Conservation (phyloP, 2,888 invertebrate genomes). For the Geophilus truncorum region DNA sequence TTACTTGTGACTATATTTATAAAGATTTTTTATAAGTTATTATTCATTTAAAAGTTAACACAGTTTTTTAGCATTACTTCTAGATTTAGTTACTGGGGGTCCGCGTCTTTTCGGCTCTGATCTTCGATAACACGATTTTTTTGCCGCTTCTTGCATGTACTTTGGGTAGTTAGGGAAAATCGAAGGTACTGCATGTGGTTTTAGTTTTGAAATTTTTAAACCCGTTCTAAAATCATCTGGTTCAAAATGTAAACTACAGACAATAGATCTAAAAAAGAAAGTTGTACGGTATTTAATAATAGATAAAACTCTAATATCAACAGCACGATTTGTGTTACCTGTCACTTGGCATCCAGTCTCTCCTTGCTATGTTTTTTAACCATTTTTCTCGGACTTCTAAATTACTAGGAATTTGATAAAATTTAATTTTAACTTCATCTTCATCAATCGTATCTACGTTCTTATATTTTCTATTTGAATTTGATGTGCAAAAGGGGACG, state of each 20-base stretch:
- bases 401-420: slow-evolving; percentile 8
- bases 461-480: background rate
- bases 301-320: too few relatives aligned
- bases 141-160: background rate
- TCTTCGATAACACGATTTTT: background rate
- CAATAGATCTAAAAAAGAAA: background rate
- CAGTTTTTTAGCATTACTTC: background rate
- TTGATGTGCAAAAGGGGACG: background rate
- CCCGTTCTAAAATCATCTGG: background rate
- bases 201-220: background rate
- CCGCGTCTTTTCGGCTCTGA: background rate
- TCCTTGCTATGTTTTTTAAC: background rate
- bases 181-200: background rate
- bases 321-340: background rate
- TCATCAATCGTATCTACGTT: background rate
- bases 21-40: too few relatives aligned
- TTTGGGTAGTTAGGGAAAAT: background rate
- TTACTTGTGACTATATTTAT: too few relatives aligned
- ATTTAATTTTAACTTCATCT: background rate
- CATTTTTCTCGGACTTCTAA: background rate
- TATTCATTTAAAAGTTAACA: too few relatives aligned
- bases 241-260: background rate
- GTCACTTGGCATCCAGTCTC: background rate
- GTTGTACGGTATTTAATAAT: too few relatives aligned
- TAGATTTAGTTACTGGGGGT: too few relatives aligned